Evolutionary conservation across 2,888 invertebrate genomes (phyloP), one percentile per base, ranked within the genome.

Genomic region (Dusona sp.): DNA sequence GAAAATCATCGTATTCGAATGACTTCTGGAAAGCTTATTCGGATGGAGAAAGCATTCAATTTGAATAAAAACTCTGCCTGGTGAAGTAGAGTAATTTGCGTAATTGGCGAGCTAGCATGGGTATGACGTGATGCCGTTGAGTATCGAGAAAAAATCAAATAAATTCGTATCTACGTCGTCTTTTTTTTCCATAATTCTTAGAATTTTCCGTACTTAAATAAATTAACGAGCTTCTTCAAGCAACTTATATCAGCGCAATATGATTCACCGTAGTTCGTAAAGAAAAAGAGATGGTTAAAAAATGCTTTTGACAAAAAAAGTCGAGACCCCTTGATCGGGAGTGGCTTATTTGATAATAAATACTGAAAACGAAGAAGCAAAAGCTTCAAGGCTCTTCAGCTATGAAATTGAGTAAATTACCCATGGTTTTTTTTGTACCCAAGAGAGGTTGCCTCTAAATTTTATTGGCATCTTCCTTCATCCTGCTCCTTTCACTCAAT

Each of bases 331-430:
- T 65, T 36, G 70, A 38, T 73, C 36, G 72, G 29, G 48, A 79
- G 72, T 72, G 48, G 38, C 54, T 73, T 51, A 80, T 73, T 80
- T 61, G 80, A 80, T 80, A 65, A 80, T 80, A 80, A 80, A 80
- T 80, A 70, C 70, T 64, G 64, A 73, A 80, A 48, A 38, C 45
- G 68, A 51, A 65, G 72, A 73, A 80, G 73, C 73, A 42, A 64
- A 67, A 79, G 38, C 57, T 38, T 48, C 77, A 42, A 42, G 36
- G 51, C 38, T 75, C 54, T 77, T 54, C 36, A 72, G 68, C 72
- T 77, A 75, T 73, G 67, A 72, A 81, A 73, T 81, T 85, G 77
- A 73, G 54, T 67, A 81, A 81, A 85, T 85, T 81, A 81, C 73
- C 54, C 68, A 29, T 77, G 25, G 77, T 54, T 57, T 75, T 77